Evolutionary conservation across 1,140 invertebrate species (phyloP), one percentile per base, ranked within the genome.

Genomic region (Pogonomyrmex californicus): DNA sequence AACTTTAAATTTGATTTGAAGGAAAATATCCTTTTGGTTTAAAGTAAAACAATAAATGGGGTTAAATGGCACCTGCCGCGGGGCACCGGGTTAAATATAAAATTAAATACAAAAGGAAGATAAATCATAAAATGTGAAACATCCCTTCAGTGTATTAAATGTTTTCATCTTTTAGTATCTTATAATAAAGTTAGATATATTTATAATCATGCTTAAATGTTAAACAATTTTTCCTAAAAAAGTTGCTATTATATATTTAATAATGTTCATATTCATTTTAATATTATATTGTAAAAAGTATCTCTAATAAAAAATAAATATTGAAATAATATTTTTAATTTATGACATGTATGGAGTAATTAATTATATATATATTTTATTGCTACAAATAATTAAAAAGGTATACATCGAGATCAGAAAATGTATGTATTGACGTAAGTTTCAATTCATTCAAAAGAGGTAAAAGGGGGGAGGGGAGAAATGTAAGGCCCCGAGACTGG

Each of bases 401-500:
- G 33, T 2, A 51, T 51, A 51, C 23, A 62, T 36, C 4, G n/a
- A 44, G 4, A 44, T 77, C 10, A 62, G 2, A 47, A 47, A 12
- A 33, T 36, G 9, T 14, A n/a, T n/a, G n/a, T 51, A 49, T 60
- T 2, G 6, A 44, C 36, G 14, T 23, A 23, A 23, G 23, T 23
- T 23, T 23, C 23, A 23, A 23, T 23, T 23, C 23, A 23, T 23
- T 23, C 23, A 23, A 23, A 23, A 23, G 23, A 23, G 23, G 23
- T 23, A 23, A 23, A 23, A 23, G 2, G 9, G 14, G 10, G n/a
- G 41, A 33, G 17, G 36, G 17, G 4, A 41, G 17, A 23, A 23
- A 23, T 56, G 70, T 87, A 66, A 75, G 56, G 54, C 75, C 47
- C n/a, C 85, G 65, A 38, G n/a, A 73, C 54, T 68, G 51, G 66